Evolutionary conservation across 2,797 vertebrate genomes (phyloP), one percentile per base, ranked within the genome.

Genomic region (Phalloptychus januarius): DNA sequence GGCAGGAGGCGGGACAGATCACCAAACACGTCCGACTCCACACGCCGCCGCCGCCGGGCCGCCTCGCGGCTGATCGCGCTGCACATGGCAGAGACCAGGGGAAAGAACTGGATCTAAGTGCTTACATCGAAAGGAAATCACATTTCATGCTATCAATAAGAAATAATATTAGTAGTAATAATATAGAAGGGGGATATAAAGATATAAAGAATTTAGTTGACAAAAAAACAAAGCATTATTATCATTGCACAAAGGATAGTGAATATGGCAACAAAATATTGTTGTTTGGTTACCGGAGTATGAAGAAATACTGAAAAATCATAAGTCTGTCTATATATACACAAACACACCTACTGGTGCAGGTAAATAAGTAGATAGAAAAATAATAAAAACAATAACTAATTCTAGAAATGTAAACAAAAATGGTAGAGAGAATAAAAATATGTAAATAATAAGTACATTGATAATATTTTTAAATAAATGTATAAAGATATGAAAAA

Each of bases 11-110:
- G 93, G 33, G 96, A 96, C 20, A 99, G 94, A 83, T 99, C 97
- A 2, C 94, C 96, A 84, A 99, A 99, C 20, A 98, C 96, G 11
- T 98, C 97, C 0, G 97, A 97, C 86, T 99, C 98, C 87, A 98
- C 97, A 84, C 96, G 96, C 40, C 98, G 90, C 12, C 98, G 93
- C 88, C 93, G 96, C 75, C 97, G 95, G 0, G 98, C 98, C 0
- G 98, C 98, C 88, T 99, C 93, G 0, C 93, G 92, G 83, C 93
- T 92, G 56, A 91, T 78, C 0, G 88, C 97, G 91, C 98, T 94
- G 13, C 96, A 42, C 23, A 13, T 10, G 11, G 45, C 67, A 28
- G 20, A 40, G 20, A 67, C 20, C 63, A 40, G 63, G 5, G n/a
- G 16, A 42, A 33, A 65, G 65, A 74, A 28, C 25, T 23, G n/a